Base-by-base conservation (phyloP, 1,140 invertebrate genomes). In the Dreissena polymorpha region DNA sequence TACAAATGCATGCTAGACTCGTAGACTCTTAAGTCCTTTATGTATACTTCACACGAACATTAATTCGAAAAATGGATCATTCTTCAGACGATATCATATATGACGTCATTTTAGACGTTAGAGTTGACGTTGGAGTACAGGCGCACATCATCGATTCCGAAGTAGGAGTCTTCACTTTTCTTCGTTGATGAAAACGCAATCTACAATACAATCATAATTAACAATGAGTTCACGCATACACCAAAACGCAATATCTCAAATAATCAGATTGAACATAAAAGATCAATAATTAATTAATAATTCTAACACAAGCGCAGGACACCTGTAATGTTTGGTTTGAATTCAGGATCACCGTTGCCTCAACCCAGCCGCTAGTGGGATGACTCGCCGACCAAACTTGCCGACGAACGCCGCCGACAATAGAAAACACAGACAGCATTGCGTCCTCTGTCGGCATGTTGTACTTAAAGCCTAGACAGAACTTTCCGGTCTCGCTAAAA, bases 391-490 rank as follows among this genome's bases (percentile, higher is more conserved):
- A 13, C 65, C 65, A 79, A 21, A 79, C 5, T 21, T 69, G 16
- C 14, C 49, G 50, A 39, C 55, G 23, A 21, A 49, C 14, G 39
- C 64, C 55, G 18, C 76, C 68, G 50, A 3, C 21, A 53, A 65
- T 23, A 10, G 12, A n/a, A 39, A n/a, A 57, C 13, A 79, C 25
- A 29, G 6, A 29, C 18, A 79, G 13, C 8, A 49, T 10, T n/a
- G 76, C 50, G 16, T 21, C 13, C n/a, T n/a, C 55, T 10, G 76
- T 70, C 27, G 76, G 76, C 67, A 79, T 68, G 50, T 79, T 79
- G 67, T 79, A 79, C 55, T 53, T 29, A n/a, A 79, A 79, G 25
- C 68, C 70, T 0, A 79, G 55, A 49, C 76, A 79, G 12, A 70
- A n/a, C 6, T 70, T 55, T 7, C 76, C 76, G 27, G 64, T 16